These are phyloP conservation scores for Orientallactaga bullata DNA, from an alignment of 2,113 vertebrate genomes.

Conservation along the genomic window DNA sequence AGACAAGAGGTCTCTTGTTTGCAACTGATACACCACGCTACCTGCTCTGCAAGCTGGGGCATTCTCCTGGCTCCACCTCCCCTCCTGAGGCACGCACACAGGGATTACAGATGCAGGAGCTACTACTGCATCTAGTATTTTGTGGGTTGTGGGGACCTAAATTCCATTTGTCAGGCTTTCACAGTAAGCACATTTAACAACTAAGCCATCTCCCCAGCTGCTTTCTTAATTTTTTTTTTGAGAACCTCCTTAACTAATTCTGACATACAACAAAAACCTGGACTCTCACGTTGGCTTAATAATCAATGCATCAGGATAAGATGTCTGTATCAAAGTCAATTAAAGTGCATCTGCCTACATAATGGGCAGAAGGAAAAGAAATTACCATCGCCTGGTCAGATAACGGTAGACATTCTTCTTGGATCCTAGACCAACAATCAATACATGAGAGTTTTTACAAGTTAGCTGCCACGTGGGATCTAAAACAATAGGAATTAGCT, in stretches of 20 bases:
- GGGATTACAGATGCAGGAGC: too few relatives aligned
- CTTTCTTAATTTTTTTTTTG: neutral
- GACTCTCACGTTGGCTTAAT: neutral
- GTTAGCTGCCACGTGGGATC: neutral
- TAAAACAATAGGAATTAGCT: neutral
- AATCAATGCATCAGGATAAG: neutral
- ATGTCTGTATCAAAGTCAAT: neutral
- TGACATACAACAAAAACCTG: neutral
- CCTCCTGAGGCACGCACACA: too few relatives aligned
- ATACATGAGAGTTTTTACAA: neutral
- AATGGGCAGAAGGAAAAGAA: neutral
- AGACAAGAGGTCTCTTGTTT: too few relatives aligned
- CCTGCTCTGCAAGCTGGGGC: too few relatives aligned
- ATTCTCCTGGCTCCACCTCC: too few relatives aligned
- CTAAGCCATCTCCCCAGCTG: too few relatives aligned
- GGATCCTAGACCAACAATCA: neutral
- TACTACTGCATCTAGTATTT: too few relatives aligned
- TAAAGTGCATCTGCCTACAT: neutral
- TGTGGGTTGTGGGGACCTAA: too few relatives aligned
- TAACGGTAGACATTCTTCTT: neutral
- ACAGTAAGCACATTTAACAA: too few relatives aligned
- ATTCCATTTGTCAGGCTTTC: too few relatives aligned
- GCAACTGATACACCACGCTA: too few relatives aligned
- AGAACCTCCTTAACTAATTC: neutral
- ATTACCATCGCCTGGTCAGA: neutral